phyloP scores from a whole-genome alignment of 2,113 vertebrate genomes.

The Mystacornis crossleyi region DNA sequence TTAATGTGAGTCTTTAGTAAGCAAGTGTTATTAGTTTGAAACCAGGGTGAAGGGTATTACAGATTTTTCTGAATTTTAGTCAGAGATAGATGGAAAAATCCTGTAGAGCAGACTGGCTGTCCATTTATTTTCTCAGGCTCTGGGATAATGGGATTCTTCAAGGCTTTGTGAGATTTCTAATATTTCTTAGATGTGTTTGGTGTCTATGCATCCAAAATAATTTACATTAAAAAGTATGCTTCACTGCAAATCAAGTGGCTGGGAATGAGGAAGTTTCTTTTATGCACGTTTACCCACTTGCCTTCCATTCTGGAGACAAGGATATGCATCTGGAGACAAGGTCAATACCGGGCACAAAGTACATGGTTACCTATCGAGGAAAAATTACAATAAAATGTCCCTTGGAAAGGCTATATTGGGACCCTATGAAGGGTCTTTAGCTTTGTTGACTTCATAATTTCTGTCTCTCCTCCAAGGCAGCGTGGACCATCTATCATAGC shows the following conservation, averaged over 20 bases:
- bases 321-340: background rate
- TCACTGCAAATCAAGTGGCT: background rate
- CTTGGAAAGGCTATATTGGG: background rate
- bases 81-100: background rate
- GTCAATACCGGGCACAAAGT: background rate
- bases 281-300: background rate
- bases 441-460: background rate
- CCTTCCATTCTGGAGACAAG: background rate
- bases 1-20: background rate
- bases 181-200: background rate
- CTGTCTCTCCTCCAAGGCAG: background rate
- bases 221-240: background rate
- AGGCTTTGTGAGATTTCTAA: background rate
- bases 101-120: background rate
- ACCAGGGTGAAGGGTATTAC: background rate
- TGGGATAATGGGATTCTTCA: background rate
- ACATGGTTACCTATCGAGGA: rapidly evolving
- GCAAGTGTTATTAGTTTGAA: background rate
- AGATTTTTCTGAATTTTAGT: background rate
- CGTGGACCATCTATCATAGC: background rate
- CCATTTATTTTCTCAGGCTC: background rate
- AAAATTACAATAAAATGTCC: background rate
- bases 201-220: background rate
- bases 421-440: background rate
- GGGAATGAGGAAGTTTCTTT: background rate